Percentiles rank a stretch among this genome's conserved stretches.
phyloP scores from a whole-genome alignment of 2,113 vertebrate genomes.

The Leptodactylus fuscus region DNA sequence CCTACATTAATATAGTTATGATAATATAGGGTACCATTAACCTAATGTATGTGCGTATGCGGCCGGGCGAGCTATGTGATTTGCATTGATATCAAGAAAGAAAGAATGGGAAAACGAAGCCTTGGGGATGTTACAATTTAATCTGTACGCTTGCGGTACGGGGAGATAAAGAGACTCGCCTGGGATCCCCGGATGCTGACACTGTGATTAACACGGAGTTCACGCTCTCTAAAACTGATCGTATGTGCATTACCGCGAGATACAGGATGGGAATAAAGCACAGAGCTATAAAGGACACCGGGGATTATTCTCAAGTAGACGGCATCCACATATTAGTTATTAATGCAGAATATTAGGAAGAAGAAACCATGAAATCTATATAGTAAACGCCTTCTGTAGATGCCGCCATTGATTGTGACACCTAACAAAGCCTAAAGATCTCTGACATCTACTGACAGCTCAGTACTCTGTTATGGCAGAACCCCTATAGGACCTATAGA shows the following conservation, averaged over 20 bases:
- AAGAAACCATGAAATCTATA: background rate
- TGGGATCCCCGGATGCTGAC: background rate
- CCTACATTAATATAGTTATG: constrained; percentile 24
- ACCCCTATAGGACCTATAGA: too few relatives aligned
- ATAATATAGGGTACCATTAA: constrained; percentile 7
- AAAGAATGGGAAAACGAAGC: background rate
- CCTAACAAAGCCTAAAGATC: too few relatives aligned
- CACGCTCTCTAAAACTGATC: background rate
- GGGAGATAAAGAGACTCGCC: constrained; percentile 6
- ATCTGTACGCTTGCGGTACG: background rate
- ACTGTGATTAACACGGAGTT: constrained; percentile 1
- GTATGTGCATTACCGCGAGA: background rate
- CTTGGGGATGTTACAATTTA: constrained; percentile 21
- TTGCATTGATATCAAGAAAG: constrained; percentile 18
- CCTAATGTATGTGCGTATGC: constrained; percentile 23
- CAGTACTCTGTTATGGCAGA: too few relatives aligned
- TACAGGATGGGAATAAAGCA: too few relatives aligned
- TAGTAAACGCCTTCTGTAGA: background rate
- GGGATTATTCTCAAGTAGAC: background rate
- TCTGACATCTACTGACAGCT: too few relatives aligned
- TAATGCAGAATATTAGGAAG: background rate
- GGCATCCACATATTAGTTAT: background rate
- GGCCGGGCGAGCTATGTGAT: background rate
- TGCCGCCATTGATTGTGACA: too few relatives aligned
- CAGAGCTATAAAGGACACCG: too few relatives aligned